phyloP scores from a whole-genome alignment of 2,888 invertebrate species.

The Acanthosepion lycidas region DNA sequence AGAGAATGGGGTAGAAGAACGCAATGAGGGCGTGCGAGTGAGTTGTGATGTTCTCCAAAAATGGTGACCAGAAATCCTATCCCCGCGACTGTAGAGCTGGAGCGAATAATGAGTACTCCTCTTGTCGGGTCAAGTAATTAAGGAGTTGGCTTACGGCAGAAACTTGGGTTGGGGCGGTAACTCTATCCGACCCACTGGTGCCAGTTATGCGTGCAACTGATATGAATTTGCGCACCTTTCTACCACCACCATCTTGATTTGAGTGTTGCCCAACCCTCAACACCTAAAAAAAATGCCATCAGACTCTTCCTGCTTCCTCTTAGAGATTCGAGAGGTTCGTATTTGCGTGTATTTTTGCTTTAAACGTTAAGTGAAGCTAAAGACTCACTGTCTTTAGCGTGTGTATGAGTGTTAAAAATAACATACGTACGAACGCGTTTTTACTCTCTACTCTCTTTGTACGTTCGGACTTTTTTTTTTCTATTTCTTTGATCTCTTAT shows the following conservation, averaged over 20 bases:
- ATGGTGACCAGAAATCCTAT: conserved; percentile 33
- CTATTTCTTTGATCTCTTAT: neutral
- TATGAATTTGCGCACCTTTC: neutral
- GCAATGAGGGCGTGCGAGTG: neutral
- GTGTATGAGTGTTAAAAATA: neutral
- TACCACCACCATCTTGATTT: neutral
- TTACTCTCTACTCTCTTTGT: no score
- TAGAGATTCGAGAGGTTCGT: neutral
- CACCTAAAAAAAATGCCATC: neutral
- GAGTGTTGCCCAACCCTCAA: neutral
- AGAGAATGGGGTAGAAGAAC: neutral
- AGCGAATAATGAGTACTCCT: neutral
- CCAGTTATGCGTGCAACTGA: neutral
- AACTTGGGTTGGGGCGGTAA: neutral
- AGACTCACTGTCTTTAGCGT: neutral
- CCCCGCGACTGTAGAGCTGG: neutral
- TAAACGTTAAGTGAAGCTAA: neutral
- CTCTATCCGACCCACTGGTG: conserved; percentile 33
- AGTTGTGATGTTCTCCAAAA: neutral
- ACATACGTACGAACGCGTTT: no score
- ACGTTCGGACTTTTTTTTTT: neutral
- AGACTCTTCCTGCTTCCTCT: neutral
- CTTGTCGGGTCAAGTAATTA: neutral
- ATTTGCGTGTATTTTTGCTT: neutral
- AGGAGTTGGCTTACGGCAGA: neutral